These are phyloP conservation scores for Lepidocolaptes lacrymiger DNA, from an alignment of 2,797 vertebrate species.

Conservation along the genomic window DNA sequence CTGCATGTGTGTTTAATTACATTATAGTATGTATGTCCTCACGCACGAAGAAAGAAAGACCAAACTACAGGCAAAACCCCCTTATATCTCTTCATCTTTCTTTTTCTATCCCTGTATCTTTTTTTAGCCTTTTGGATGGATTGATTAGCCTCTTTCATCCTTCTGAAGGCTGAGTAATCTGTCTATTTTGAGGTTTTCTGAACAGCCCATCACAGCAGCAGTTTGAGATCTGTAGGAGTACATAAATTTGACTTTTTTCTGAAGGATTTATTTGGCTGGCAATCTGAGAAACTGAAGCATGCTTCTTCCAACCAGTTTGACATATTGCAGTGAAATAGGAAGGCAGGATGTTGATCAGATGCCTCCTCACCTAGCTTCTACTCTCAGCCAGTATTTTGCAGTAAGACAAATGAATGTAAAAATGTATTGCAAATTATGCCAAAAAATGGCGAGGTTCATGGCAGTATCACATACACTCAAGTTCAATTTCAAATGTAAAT, in stretches of 20 bases:
- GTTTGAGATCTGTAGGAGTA: not conserved
- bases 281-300: not conserved
- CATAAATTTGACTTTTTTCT: not conserved
- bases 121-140: slow-evolving; percentile 8
- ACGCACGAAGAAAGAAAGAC: not conserved
- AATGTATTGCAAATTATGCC: not conserved
- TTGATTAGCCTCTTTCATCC: slow-evolving; percentile 28
- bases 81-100: not conserved
- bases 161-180: slow-evolving; percentile 34
- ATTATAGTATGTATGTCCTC: not conserved
- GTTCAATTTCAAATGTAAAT: not conserved
- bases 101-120: not conserved
- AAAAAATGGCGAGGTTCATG: not conserved
- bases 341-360: not conserved
- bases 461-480: not conserved
- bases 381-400: not conserved
- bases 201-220: not conserved
- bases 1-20: not conserved
- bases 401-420: not conserved
- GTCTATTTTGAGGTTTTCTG: slow-evolving; percentile 30
- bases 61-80: not conserved
- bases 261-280: not conserved
- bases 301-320: not conserved
- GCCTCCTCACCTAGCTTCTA: not conserved
- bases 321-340: not conserved